Evolutionary conservation across 2,113 vertebrate genomes (phyloP).

Genomic region (Sylvilagus bachmani): DNA sequence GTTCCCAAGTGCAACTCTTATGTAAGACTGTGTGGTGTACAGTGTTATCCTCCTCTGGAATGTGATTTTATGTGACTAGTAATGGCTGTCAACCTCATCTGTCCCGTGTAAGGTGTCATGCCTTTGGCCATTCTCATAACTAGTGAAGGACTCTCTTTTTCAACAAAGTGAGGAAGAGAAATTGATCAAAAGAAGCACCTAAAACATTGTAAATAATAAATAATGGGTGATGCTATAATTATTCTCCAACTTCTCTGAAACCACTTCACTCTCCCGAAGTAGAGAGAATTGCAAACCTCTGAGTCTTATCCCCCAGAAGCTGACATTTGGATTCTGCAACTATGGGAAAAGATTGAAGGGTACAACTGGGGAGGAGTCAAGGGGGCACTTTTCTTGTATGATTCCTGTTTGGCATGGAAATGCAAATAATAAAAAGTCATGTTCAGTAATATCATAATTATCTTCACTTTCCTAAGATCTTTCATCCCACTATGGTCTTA

Average conservation of each 20-base stretch:
- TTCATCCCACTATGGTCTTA: not conserved
- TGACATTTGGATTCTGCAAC: not conserved
- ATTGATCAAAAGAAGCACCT: not conserved
- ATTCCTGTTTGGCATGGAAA: not conserved
- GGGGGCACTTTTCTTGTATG: not conserved
- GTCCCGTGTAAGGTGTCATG: accelerated
- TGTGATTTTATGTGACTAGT: not conserved
- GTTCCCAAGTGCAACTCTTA: not conserved
- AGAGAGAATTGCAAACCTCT: not conserved
- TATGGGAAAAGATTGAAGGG: not conserved
- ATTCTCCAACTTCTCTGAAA: not conserved
- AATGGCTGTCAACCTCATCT: not conserved
- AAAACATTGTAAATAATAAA: not conserved
- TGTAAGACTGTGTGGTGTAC: accelerated
- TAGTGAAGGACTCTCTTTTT: not conserved
- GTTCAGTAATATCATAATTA: not conserved
- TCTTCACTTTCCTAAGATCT: not conserved
- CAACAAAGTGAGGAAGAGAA: not conserved
- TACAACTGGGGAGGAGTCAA: not conserved
- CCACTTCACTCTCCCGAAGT: not conserved
- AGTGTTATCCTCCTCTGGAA: not conserved
- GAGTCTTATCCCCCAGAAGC: not conserved
- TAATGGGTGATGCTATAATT: not conserved
- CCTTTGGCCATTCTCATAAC: not conserved
- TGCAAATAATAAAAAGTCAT: not conserved